A percentile compares a stretch with the other conserved stretches of the same genome.
These are phyloP conservation scores for Stomorhina lunata DNA, from an alignment of 2,888 invertebrate genomes.

Conservation along the genomic window DNA sequence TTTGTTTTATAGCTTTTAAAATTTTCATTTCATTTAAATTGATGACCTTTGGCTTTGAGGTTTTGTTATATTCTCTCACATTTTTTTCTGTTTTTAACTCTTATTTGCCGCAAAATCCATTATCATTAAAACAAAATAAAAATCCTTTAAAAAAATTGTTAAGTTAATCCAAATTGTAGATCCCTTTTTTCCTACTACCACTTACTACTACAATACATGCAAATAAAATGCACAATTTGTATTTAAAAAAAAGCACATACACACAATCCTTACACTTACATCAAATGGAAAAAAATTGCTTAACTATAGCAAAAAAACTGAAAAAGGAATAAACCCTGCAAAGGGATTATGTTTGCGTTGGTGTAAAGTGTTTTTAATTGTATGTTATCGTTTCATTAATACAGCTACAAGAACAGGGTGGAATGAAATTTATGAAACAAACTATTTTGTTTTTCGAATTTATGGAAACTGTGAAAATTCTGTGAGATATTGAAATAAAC, in stretches of 20 bases:
- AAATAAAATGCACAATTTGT: conserved; percentile 51
- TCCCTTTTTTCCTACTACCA: background rate
- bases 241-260: background rate
- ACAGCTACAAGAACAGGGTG: conserved; percentile 10
- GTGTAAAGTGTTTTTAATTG: conserved; percentile 61
- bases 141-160: conserved; percentile 55
- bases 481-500: no score
- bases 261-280: background rate
- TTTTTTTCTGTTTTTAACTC: conserved; percentile 9
- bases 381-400: conserved; percentile 50
- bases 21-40: conserved; percentile 22
- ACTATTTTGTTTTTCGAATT: no score
- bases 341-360: conserved; percentile 59
- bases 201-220: background rate
- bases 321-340: background rate
- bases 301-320: conserved; percentile 34
- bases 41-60: conserved; percentile 47
- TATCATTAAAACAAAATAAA: conserved; percentile 52
- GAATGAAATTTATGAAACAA: background rate
- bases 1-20: background rate
- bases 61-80: background rate
- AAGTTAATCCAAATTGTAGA: conserved; percentile 57
- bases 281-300: conserved; percentile 30
- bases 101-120: conserved; percentile 56
- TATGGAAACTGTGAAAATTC: no score